phyloP scores from a whole-genome alignment of 2,113 vertebrate species.

The Myotis yumanensis region DNA sequence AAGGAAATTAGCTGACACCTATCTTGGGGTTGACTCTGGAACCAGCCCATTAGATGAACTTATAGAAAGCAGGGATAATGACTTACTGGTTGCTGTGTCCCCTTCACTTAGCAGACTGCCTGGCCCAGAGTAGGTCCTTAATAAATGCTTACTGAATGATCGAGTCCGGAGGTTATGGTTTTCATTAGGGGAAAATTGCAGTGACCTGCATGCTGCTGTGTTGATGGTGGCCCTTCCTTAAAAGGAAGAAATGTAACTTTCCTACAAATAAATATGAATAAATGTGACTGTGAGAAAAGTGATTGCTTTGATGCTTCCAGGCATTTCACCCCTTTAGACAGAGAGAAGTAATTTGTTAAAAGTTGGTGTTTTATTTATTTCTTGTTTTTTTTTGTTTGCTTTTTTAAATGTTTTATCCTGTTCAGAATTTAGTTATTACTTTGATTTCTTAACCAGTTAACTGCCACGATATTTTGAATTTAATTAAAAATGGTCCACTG shows the following conservation, averaged over 20 bases:
- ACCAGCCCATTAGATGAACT: not conserved
- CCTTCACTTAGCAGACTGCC: not conserved
- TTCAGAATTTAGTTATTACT: slow-evolving; percentile 25
- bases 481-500: no score
- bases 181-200: not conserved
- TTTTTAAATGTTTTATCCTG: not conserved
- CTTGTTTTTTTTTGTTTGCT: slow-evolving; percentile 14
- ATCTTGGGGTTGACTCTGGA: not conserved
- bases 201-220: not conserved
- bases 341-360: slow-evolving; percentile 40
- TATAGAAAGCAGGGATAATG: slow-evolving; percentile 6
- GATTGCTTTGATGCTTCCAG: not conserved
- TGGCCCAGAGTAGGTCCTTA: not conserved
- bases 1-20: not conserved
- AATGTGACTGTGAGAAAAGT: not conserved
- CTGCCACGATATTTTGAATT: no score
- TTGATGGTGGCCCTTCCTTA: not conserved
- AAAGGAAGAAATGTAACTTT: not conserved
- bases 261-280: not conserved
- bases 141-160: not conserved
- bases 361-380: slow-evolving; percentile 45
- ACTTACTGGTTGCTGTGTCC: not conserved
- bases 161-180: not conserved
- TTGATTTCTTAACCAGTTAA: not conserved
- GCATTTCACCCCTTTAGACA: not conserved